Conservation (phyloP, 2,797 vertebrate genomes). For the Eleutherodactylus coqui region DNA sequence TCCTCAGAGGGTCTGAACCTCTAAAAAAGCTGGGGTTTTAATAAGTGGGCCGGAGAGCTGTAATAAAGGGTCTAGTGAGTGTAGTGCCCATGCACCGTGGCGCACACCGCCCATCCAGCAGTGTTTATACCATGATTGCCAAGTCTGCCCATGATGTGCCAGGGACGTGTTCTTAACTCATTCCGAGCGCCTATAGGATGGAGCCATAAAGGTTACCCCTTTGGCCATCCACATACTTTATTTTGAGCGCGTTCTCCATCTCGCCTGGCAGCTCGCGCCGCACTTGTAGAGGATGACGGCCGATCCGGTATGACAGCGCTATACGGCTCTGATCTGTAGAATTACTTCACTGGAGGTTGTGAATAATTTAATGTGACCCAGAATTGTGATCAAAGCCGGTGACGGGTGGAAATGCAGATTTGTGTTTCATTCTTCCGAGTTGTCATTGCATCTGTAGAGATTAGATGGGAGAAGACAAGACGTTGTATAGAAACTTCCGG, state of each 20-base stretch:
- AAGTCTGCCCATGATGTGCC: not conserved
- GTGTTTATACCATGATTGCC: too few relatives aligned
- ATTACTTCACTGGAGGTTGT: slow-evolving; percentile 9
- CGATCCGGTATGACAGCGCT: not conserved
- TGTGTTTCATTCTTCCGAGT: slow-evolving; percentile 11
- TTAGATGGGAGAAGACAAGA: slow-evolving; percentile 4
- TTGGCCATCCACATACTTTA: not conserved
- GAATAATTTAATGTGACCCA: slow-evolving; percentile 54
- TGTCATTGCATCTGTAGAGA: slow-evolving; percentile 1
- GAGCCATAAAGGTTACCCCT: not conserved
- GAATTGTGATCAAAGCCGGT: slow-evolving; percentile 54
- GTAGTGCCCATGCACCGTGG: not conserved
- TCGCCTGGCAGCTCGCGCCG: not conserved
- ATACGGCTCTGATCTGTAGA: slow-evolving; percentile 4
- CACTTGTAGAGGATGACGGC: not conserved
- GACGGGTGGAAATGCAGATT: not conserved
- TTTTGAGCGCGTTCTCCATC: not conserved
- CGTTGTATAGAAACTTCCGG: not conserved
- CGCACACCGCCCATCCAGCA: not conserved
- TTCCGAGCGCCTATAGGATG: not conserved
- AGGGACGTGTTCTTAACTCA: not conserved
- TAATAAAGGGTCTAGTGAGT: too few relatives aligned
- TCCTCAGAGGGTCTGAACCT: too few relatives aligned
- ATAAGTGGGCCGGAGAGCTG: too few relatives aligned
- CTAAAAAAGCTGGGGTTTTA: too few relatives aligned